Percentiles rank a stretch among this genome's conserved stretches.
These are phyloP conservation scores for Danio choprae DNA, from an alignment of 2,797 vertebrate species.

Conservation along the genomic window DNA sequence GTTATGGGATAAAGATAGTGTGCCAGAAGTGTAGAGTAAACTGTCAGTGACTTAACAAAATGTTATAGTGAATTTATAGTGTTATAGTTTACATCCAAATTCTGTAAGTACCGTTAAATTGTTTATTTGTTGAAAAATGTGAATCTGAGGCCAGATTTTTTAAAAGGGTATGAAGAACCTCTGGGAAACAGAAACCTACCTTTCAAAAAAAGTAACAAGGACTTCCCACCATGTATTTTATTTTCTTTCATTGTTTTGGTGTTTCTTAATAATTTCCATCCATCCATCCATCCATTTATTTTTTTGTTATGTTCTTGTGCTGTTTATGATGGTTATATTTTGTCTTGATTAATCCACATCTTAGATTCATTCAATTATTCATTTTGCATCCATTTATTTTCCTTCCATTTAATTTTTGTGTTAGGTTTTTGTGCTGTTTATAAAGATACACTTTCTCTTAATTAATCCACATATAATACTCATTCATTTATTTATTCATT, in stretches of 20 bases:
- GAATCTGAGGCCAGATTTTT: no score
- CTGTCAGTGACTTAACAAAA: neutral
- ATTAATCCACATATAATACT: no score
- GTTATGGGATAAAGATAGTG: neutral
- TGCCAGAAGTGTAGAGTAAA: neutral
- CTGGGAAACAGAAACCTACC: neutral
- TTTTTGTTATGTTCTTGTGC: no score
- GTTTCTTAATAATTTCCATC: no score
- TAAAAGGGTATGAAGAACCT: neutral
- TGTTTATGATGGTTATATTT: no score
- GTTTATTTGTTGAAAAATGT: neutral
- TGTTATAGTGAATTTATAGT: neutral
- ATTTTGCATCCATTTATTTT: neutral
- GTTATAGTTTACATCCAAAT: neutral
- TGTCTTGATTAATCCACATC: neutral
- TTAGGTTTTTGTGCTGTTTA: no score
- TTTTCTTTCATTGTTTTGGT: no score
- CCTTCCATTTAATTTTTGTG: no score
- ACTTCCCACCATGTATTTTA: neutral
- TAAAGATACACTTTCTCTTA: no score
- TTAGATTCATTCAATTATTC: neutral
- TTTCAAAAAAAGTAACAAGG: constrained; percentile 11
- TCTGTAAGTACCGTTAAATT: neutral
- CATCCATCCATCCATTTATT: no score
- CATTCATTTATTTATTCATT: no score